phyloP scores from a whole-genome alignment of 2,797 vertebrate species.

The Hozukius guyotensis region DNA sequence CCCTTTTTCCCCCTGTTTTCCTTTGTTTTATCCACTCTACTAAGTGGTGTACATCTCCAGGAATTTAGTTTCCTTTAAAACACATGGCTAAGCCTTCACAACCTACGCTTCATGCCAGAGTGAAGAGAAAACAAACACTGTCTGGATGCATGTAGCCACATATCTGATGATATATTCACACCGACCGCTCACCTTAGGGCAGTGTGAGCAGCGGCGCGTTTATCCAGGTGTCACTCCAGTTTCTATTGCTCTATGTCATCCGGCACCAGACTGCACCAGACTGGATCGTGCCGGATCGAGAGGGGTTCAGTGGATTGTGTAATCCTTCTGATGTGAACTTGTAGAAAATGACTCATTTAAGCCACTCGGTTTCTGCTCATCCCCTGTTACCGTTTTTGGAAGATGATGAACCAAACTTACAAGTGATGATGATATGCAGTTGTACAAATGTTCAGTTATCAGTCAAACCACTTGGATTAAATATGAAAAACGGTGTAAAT shows the following conservation, averaged over 20 bases:
- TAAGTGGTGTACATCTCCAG: conserved; percentile 9
- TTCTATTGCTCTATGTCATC: conserved; percentile 10
- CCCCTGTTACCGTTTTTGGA: background rate
- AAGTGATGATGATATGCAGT: background rate
- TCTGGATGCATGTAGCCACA: conserved; percentile 21
- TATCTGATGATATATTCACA: conserved; percentile 9
- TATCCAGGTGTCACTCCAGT: conserved; percentile 38
- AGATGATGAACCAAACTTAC: background rate
- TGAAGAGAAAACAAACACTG: conserved; percentile 50
- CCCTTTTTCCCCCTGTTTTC: background rate
- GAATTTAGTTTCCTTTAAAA: conserved; percentile 38
- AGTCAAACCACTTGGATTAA: background rate
- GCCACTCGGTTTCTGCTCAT: background rate
- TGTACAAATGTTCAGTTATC: background rate
- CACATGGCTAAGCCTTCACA: conserved; percentile 27
- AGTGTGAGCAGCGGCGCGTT: background rate
- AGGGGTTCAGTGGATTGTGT: conserved; percentile 32
- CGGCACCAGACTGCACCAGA: background rate
- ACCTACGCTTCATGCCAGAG: conserved; percentile 3
- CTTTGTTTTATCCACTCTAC: background rate
- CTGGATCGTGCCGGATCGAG: conserved; percentile 29
- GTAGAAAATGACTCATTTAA: conserved; percentile 30
- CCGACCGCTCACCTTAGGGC: background rate
- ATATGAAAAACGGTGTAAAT: background rate
- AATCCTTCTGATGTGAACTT: conserved; percentile 32